These are phyloP conservation scores for Chloroclystis v-ata DNA, from an alignment of 2,888 invertebrate species.

Conservation along the genomic window DNA sequence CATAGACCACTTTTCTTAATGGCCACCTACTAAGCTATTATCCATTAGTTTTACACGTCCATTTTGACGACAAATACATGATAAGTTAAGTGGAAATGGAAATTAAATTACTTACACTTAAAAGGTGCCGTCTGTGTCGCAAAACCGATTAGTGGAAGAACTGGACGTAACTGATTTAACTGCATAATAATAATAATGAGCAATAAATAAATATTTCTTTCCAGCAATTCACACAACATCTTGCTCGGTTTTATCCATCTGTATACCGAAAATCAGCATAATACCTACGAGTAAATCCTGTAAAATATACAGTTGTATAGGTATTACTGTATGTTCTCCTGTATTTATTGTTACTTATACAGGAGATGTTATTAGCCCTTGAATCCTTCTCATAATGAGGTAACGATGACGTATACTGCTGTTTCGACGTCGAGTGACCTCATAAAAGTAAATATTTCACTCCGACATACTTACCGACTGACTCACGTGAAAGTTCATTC, in stretches of 20 bases:
- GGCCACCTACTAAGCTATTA: conserved; percentile 16
- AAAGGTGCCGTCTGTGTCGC: conserved; percentile 13
- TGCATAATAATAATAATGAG: too few relatives aligned
- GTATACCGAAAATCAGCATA: too few relatives aligned
- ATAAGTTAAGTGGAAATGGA: conserved; percentile 23
- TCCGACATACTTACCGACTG: conserved; percentile 57
- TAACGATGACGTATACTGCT: conserved; percentile 32
- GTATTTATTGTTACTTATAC: too few relatives aligned
- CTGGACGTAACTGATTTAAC: too few relatives aligned
- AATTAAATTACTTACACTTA: conserved; percentile 17
- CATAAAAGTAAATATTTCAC: conserved; percentile 45
- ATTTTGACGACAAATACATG: conserved; percentile 26
- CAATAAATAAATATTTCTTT: too few relatives aligned
- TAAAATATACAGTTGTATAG: too few relatives aligned
- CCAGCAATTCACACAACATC: too few relatives aligned
- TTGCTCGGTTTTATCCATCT: too few relatives aligned
- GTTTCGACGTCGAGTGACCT: conserved; percentile 29
- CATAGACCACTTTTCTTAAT: conserved; percentile 25
- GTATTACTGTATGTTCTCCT: too few relatives aligned
- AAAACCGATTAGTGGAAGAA: too few relatives aligned
- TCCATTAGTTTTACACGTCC: conserved; percentile 23
- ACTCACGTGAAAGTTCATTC: conserved; percentile 63
- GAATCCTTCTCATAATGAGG: conserved; percentile 15
- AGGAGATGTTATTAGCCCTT: too few relatives aligned
- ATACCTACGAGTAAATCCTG: too few relatives aligned